Base-by-base conservation (phyloP, 1,140 invertebrate species). In the Trichogramma pretiosum region DNA sequence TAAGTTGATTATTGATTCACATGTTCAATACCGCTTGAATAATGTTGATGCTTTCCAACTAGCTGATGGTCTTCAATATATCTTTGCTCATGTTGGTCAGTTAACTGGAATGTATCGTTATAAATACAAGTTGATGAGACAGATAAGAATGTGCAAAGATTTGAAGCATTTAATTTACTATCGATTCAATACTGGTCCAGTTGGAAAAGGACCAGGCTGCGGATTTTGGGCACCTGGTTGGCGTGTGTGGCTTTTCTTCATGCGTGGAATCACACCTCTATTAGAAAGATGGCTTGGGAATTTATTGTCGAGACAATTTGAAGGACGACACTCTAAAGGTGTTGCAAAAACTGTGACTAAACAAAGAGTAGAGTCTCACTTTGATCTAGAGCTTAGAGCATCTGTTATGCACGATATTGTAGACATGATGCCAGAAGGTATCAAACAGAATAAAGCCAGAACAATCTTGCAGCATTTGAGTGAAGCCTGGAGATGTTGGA, bases 381-480 rank as follows among this genome's bases (percentile, higher is more conserved):
- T 98, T 72, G 97, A 99, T 81, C 75, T 99, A 43, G 97, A 99
- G 74, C 72, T 99, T 52, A 78, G 97, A 57, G 93, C 93, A 30
- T 97, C 93, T 0, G 93, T 96, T 22, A 99, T 99, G 97, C 96
- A 99, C 72, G 97, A 99, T 64, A 99, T 99, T 61, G 83, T 99
- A 1, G 97, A 99, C 64, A 99, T 99, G 96, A 99, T 99, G 97
- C 97, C 97, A 0, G 96, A 99, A 74, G 96, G 96, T 53, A 99
- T 99, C 58, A 99, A 99, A 63, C 95, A 99, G 65, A 99, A 99
- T 70, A 99, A 99, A 70, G 97, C 97, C 0, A 79, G 95, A 53
- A 98, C 96, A 0, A 99, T 99, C 58, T 73, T 99, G 54, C 96
- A 99, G 64, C 97, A 99, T 80, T 74, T 99, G 24, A 97, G 92